A percentile compares a stretch with the other conserved stretches of the same genome.
Conservation (phyloP, 2,797 vertebrate species). For the Distichodus sexfasciatus region DNA sequence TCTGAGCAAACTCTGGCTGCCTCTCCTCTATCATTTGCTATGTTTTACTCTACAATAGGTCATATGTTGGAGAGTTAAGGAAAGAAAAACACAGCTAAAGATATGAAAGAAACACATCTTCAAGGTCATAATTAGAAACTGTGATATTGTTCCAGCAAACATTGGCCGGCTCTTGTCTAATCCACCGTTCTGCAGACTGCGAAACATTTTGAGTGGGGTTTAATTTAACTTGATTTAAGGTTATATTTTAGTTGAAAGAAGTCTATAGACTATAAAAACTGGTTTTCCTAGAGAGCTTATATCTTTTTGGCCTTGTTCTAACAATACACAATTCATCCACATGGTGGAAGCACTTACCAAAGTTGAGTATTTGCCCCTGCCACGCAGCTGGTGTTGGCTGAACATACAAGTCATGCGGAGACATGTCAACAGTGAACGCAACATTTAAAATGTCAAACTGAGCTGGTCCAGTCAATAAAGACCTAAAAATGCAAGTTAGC, state of each 20-base stretch:
- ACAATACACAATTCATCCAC: constrained; percentile 12
- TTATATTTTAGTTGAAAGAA: too few relatives aligned
- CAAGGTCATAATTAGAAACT: not conserved
- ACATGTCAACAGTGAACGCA: not conserved
- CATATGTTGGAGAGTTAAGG: not conserved
- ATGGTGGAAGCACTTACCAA: constrained; percentile 37
- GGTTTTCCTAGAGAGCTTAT: not conserved
- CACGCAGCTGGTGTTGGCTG: not conserved
- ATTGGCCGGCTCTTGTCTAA: not conserved
- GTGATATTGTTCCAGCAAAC: not conserved
- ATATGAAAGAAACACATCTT: not conserved
- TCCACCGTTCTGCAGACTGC: not conserved
- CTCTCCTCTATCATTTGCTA: not conserved
- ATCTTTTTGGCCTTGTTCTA: not conserved
- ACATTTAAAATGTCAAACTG: not conserved
- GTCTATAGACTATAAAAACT: not conserved
- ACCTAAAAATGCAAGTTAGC: not conserved
- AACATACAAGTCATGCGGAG: constrained; percentile 5
- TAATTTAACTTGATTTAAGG: too few relatives aligned
- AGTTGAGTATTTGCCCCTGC: not conserved
- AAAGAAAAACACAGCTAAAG: not conserved
- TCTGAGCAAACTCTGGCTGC: not conserved
- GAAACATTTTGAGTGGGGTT: not conserved
- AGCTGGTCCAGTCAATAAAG: not conserved
- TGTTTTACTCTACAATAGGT: not conserved